A percentile compares a stretch with the other conserved stretches of the same genome.
Conservation (phyloP, 2,113 vertebrate species). For the Macrotis lagotis region DNA sequence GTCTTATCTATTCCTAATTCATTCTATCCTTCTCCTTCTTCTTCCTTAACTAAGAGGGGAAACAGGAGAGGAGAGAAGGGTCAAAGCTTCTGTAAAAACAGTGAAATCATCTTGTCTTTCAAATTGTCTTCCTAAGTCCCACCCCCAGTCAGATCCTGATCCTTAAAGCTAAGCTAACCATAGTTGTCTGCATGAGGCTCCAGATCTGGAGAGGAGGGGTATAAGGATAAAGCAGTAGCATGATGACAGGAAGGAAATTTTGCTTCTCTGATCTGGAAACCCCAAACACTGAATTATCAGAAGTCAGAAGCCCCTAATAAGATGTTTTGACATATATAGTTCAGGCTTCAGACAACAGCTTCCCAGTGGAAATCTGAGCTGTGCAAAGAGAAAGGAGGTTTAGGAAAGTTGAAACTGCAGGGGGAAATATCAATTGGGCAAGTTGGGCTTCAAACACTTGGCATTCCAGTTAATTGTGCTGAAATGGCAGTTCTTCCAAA, state of each 20-base stretch:
- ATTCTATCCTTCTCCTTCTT: neutral
- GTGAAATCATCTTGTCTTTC: neutral
- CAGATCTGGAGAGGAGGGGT: neutral
- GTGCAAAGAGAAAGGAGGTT: conserved; percentile 18
- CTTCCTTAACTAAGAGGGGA: neutral
- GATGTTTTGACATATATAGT: conserved; percentile 60
- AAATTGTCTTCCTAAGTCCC: conserved; percentile 11
- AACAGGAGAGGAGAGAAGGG: neutral
- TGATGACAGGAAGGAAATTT: conserved; percentile 55
- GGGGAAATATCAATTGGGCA: conserved; percentile 20
- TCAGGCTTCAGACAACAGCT: conserved; percentile 56
- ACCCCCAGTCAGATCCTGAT: neutral
- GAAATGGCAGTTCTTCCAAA: conserved; percentile 44
- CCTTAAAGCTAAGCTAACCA: neutral
- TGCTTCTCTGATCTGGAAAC: conserved; percentile 52
- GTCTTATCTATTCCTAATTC: neutral
- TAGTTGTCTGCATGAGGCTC: conserved; percentile 16
- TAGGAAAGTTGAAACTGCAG: conserved; percentile 24
- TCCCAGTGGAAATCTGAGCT: conserved; percentile 47
- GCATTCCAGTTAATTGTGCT: neutral
- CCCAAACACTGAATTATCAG: conserved; percentile 35
- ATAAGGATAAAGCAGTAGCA: neutral
- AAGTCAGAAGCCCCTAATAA: conserved; percentile 39
- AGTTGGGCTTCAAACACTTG: neutral
- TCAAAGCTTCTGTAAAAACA: neutral